Conservation (phyloP, 1,140 invertebrate species). For the Zophobas atratus region DNA sequence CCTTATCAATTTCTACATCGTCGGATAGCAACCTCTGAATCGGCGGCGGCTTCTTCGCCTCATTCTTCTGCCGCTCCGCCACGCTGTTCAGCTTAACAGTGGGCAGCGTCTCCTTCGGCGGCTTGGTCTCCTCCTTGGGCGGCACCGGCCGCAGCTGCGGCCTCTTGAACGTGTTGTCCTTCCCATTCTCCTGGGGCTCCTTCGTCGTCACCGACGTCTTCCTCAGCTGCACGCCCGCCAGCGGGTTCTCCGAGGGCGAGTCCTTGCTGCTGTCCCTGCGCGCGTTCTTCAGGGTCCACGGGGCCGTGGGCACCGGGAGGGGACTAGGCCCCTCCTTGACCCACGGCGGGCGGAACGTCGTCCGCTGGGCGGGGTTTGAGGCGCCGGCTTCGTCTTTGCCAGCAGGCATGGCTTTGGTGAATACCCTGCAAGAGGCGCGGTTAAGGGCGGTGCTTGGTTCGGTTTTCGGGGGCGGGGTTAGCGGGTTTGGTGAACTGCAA, state of each 20-base stretch:
- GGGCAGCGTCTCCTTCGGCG: constrained; percentile 62
- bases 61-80: constrained; percentile 58
- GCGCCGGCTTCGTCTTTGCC: constrained; percentile 52
- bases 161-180: constrained; percentile 62
- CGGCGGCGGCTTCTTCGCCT: constrained; percentile 54
- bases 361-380: constrained; percentile 66
- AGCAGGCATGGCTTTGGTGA: constrained; percentile 58
- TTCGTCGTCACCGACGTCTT: constrained; percentile 60
- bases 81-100: constrained; percentile 61
- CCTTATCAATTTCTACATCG: constrained; percentile 58
- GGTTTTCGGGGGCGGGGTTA: background rate
- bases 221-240: constrained; percentile 58
- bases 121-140: constrained; percentile 59
- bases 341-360: constrained; percentile 85
- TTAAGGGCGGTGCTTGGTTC: background rate
- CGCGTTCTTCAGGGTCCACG: constrained; percentile 74
- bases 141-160: constrained; percentile 65
- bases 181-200: constrained; percentile 65
- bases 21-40: constrained; percentile 48
- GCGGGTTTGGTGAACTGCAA: too few relatives aligned
- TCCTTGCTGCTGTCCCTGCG: constrained; percentile 60
- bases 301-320: constrained; percentile 72
- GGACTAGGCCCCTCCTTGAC: constrained; percentile 80
- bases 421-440: constrained; percentile 38
- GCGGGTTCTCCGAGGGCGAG: constrained; percentile 67